phyloP scores from a whole-genome alignment of 2,888 invertebrate genomes.

The Rugalucina vietnamica region DNA sequence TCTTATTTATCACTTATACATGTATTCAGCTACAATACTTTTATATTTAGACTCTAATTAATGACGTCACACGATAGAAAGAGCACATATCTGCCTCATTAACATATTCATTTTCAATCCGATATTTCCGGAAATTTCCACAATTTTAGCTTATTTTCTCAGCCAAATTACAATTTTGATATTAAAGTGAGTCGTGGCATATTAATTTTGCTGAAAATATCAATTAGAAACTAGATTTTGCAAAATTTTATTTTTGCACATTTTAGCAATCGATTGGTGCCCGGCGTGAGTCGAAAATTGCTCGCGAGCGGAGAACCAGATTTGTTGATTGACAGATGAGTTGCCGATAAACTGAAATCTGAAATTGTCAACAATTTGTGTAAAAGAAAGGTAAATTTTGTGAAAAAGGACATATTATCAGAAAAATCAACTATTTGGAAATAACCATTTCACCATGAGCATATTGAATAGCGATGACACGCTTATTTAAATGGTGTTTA shows the following conservation, averaged over 20 bases:
- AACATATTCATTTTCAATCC: conserved; percentile 76
- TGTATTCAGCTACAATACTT: conserved; percentile 77
- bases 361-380: no score
- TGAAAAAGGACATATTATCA: no score
- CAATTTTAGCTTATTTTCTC: neutral
- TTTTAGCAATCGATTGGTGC: conserved; percentile 31
- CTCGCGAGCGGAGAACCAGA: neutral
- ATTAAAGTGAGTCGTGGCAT: neutral
- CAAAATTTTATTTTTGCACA: conserved; percentile 18
- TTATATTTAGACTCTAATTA: conserved; percentile 83
- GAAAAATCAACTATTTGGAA: no score
- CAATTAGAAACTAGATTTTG: conserved; percentile 3
- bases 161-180: neutral
- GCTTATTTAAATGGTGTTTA: no score
- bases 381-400: no score
- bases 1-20: conserved; percentile 63
- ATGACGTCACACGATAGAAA: conserved; percentile 80
- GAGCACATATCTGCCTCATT: conserved; percentile 73
- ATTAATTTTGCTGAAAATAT: conserved; percentile 19
- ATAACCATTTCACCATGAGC: no score
- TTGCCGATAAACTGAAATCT: neutral
- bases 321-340: conserved; percentile 44
- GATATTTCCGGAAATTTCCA: neutral
- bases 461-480: no score
- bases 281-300: conserved; percentile 2